A percentile compares a stretch with the other conserved stretches of the same genome.
Conservation (phyloP, 2,113 vertebrate species). For the Hydropotes inermis region DNA sequence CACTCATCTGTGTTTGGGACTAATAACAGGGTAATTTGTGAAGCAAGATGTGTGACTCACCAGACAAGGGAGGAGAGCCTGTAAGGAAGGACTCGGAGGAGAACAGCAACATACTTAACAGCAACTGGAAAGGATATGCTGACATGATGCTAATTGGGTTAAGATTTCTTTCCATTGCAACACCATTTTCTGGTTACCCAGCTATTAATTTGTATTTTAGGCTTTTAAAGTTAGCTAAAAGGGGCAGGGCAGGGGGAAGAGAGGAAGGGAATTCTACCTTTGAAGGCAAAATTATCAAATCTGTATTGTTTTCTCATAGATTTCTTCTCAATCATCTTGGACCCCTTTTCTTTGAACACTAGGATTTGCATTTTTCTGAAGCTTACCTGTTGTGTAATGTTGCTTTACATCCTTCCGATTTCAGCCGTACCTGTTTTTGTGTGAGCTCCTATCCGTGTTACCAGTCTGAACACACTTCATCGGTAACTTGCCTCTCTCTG, state of each 20-base stretch:
- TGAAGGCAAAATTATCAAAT: neutral
- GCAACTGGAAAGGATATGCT: neutral
- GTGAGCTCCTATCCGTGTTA: neutral
- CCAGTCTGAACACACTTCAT: neutral
- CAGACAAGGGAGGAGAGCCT: neutral
- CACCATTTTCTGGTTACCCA: neutral
- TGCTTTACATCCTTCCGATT: neutral
- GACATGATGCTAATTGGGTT: neutral
- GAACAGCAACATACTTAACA: neutral
- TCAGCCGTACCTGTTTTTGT: conserved; percentile 40
- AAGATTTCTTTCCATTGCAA: neutral
- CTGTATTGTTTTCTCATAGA: neutral
- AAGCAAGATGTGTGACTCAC: conserved; percentile 50
- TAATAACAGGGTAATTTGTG: conserved; percentile 49
- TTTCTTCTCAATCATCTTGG: neutral
- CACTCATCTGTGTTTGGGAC: neutral
- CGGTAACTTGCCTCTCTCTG: neutral
- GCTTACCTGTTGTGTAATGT: neutral
- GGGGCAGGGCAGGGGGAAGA: neutral
- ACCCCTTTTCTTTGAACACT: neutral
- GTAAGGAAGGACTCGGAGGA: neutral
- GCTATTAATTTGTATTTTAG: neutral
- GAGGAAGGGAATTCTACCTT: neutral
- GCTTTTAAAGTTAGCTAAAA: neutral
- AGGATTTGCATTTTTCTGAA: neutral